A percentile compares a stretch with the other conserved stretches of the same genome.
Evolutionary conservation across 2,888 invertebrate species (phyloP).

Genomic region (Pegoplata infirma): DNA sequence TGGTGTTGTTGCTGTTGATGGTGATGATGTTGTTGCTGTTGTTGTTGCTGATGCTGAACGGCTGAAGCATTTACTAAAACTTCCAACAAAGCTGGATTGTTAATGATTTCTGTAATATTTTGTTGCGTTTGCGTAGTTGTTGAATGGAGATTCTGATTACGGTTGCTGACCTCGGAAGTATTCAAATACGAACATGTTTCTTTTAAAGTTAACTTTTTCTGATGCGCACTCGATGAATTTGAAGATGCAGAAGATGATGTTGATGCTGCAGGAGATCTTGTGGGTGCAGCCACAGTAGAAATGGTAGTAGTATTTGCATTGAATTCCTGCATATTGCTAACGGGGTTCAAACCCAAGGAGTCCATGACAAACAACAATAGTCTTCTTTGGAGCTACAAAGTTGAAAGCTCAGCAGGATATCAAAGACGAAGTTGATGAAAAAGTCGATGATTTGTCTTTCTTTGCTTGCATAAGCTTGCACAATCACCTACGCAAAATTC

Average conservation of each 20-base stretch:
- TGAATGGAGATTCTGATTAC: constrained; percentile 52
- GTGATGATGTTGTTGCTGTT: constrained; percentile 53
- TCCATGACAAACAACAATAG: constrained; percentile 53
- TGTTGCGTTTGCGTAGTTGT: constrained; percentile 51
- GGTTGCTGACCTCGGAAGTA: constrained; percentile 48
- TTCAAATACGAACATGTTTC: constrained; percentile 44
- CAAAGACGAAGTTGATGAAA: constrained; percentile 31
- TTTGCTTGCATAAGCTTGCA: constrained; percentile 29
- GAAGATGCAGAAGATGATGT: constrained; percentile 39
- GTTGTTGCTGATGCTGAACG: constrained; percentile 60
- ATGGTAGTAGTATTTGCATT: constrained; percentile 33
- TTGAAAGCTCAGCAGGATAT: constrained; percentile 59
- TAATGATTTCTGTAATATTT: constrained; percentile 63
- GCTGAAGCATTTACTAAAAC: constrained; percentile 61
- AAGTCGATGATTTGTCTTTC: constrained; percentile 48
- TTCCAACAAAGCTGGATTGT: constrained; percentile 61
- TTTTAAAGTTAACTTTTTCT: constrained; percentile 46
- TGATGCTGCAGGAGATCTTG: constrained; percentile 53
- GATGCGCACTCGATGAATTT: constrained; percentile 42
- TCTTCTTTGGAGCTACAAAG: constrained; percentile 39
- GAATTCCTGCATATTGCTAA: constrained; percentile 55
- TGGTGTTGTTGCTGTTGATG: constrained; percentile 60
- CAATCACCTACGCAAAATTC: constrained; percentile 59
- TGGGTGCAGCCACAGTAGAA: constrained; percentile 45
- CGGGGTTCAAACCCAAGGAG: constrained; percentile 57